A percentile compares a stretch with the other conserved stretches of the same genome.
Evolutionary conservation across 2,888 invertebrate genomes (phyloP).

Genomic region (Polyommatus iphigenia): DNA sequence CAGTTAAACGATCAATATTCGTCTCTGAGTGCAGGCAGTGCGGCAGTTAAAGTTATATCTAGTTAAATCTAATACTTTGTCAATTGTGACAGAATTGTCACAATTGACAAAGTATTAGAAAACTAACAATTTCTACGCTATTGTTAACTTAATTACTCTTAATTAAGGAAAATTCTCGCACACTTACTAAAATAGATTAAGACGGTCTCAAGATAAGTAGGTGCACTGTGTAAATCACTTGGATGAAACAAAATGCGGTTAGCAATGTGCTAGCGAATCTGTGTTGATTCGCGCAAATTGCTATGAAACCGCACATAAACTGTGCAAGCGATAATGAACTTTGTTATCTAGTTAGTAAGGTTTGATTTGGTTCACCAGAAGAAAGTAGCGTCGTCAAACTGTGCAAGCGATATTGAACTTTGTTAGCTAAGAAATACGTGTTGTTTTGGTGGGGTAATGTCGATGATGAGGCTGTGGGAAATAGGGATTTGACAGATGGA

Average conservation of each 20-base stretch:
- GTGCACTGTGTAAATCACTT: slow-evolving; percentile 20
- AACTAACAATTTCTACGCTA: not conserved
- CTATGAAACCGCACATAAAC: slow-evolving; percentile 38
- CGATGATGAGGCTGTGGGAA: slow-evolving; percentile 56
- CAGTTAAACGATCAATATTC: no score
- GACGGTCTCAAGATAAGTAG: not conserved
- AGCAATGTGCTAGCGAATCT: slow-evolving; percentile 47
- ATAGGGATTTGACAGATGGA: slow-evolving; percentile 46
- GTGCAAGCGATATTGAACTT: slow-evolving; percentile 34
- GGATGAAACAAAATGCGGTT: slow-evolving; percentile 39
- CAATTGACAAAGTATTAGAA: no score
- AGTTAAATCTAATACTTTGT: no score
- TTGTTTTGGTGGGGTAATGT: slow-evolving; percentile 19
- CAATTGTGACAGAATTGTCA: no score
- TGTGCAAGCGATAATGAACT: slow-evolving; percentile 33
- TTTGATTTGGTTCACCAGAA: not conserved
- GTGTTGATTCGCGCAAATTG: slow-evolving; percentile 49
- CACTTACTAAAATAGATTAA: slow-evolving; percentile 14
- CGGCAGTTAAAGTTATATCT: no score
- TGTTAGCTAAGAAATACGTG: slow-evolving; percentile 33
- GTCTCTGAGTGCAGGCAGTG: no score
- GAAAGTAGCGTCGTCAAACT: not conserved
- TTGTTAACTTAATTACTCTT: slow-evolving; percentile 1
- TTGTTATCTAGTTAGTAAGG: slow-evolving; percentile 33
- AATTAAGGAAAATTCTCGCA: not conserved